Conservation (phyloP, 2,113 vertebrate genomes). For the Elgaria multicarinata region DNA sequence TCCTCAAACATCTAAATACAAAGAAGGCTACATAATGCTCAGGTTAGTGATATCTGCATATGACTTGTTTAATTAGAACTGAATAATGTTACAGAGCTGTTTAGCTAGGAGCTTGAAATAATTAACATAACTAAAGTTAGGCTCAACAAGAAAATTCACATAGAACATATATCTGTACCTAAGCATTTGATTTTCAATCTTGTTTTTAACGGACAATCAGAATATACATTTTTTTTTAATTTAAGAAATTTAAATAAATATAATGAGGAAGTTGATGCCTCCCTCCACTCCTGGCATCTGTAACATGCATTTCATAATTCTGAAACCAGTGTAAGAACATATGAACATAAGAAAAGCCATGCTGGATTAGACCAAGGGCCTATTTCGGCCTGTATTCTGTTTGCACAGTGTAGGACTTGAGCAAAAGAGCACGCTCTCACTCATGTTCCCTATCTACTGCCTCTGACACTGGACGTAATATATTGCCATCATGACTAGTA, state of each 20-base stretch:
- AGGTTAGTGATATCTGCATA: not conserved
- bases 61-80: slow-evolving; percentile 10
- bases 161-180: not conserved
- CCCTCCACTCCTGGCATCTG: not conserved
- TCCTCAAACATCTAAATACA: slow-evolving; percentile 30
- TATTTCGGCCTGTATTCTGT: too few species aligned
- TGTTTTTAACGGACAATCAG: not conserved
- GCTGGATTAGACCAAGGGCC: too few species aligned
- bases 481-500: too few species aligned
- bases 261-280: not conserved
- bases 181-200: not conserved
- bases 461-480: too few species aligned
- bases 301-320: not conserved
- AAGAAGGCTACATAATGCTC: slow-evolving; percentile 19
- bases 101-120: slow-evolving; percentile 13
- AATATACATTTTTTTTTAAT: not conserved
- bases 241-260: too few species aligned
- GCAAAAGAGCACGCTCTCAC: too few species aligned
- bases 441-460: too few species aligned
- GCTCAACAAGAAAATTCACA: not conserved
- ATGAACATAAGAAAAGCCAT: too few species aligned
- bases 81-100: not conserved
- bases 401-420: too few species aligned
- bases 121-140: not conserved
- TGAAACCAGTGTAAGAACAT: not conserved